Conservation (phyloP, 2,113 vertebrate species). For the Sinocyclocheilus grahami region DNA sequence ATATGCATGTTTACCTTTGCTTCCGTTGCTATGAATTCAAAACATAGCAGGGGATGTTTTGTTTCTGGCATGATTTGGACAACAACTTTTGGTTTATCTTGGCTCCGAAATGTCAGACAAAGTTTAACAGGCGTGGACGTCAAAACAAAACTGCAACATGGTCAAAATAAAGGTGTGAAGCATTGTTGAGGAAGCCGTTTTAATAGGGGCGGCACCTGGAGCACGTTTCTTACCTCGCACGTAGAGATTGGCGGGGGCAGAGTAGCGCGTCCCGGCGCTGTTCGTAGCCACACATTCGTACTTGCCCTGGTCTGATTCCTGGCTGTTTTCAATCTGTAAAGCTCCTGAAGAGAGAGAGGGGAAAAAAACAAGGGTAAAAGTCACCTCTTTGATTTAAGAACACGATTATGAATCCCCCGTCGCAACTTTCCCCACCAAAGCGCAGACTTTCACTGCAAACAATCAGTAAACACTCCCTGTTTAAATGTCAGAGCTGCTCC, state of each 20-base stretch:
- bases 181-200: constrained; percentile 68
- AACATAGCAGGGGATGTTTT: neutral
- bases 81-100: neutral
- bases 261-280: constrained; percentile 94
- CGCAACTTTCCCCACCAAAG: neutral
- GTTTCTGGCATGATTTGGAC: neutral
- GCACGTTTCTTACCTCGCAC: constrained; percentile 89
- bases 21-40: constrained; percentile 26
- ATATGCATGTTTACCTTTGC: neutral
- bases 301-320: constrained; percentile 98
- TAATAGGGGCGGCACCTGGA: constrained; percentile 67
- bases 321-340: constrained; percentile 96
- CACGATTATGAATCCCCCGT: constrained; percentile 27
- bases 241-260: constrained; percentile 94
- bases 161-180: constrained; percentile 4
- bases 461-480: constrained; percentile 47
- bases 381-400: constrained; percentile 40
- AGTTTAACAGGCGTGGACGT: constrained; percentile 48
- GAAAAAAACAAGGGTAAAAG: constrained; percentile 11
- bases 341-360: constrained; percentile 81
- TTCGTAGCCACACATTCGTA: constrained; percentile 97
- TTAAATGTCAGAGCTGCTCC: constrained; percentile 59
- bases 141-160: constrained; percentile 52
- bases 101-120: constrained; percentile 3
- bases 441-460: neutral